Evolutionary conservation across 2,113 vertebrate genomes (phyloP), one percentile per base, ranked within the genome.

Genomic region (Zosterops pallidus): DNA sequence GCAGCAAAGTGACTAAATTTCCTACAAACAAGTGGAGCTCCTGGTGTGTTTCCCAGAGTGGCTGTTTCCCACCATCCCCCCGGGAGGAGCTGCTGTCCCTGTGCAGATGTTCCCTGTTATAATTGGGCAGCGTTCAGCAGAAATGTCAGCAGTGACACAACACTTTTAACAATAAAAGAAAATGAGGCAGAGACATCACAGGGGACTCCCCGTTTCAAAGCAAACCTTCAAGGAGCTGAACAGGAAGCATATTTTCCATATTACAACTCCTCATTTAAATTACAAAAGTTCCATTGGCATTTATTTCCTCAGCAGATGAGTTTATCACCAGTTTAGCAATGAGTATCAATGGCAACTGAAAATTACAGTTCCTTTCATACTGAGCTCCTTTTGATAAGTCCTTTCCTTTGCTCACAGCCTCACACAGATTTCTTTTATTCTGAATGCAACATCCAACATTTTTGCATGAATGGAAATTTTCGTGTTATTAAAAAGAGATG

Each of bases 231-330:
- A 93, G 89, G 91, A 86, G 77, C 89, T 52, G 83, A 95, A 87
- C n/a, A 18, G 76, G 89, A 93, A 95, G 93, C 76, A 74, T 92
- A 89, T 94, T 97, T 95, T 94, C 96, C 92, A 83, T 83, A 85
- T 95, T 94, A 95, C 75, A 91, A 95, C 84, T 75, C 89, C 95
- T 97, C 94, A 97, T 96, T 97, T 97, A 96, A 97, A 97, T 97
- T 92, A 96, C 90, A 97, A 95, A 96, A 97, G 92, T 88, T 88
- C 18, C 72, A 39, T 29, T 91, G 95, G 92, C 95, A 89, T 95
- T 94, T 94, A 64, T 95, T 93, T 97, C 93, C 96, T 94, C 76
- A 88, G 42, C 86, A 92, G 86, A 96, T 86, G 94, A 95, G 80
- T 94, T 96, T 96, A 94, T 95, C 92, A 65, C 77, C 83, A 78